Conservation (phyloP, 2,888 invertebrate species). For the Argynnis bischoffii region DNA sequence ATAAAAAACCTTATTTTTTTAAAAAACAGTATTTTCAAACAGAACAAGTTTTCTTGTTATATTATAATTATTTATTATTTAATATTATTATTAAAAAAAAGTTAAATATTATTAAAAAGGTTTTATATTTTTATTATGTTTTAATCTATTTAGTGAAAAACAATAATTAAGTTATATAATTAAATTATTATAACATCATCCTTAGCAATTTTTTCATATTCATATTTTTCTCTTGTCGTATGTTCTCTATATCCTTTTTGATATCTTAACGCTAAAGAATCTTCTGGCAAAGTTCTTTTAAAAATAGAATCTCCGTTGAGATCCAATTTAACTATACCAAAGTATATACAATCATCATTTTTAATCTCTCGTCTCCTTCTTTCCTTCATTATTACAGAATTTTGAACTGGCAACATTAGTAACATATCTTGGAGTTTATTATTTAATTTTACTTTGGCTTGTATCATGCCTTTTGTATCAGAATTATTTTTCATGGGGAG, state of each 20-base stretch:
- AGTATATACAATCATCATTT: conserved; percentile 55
- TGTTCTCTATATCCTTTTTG: conserved; percentile 68
- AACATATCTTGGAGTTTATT: conserved; percentile 58
- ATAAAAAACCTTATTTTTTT: too few species aligned
- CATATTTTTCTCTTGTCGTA: conserved; percentile 43
- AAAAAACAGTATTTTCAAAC: too few species aligned
- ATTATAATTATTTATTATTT: too few species aligned
- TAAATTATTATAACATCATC: conserved; percentile 57
- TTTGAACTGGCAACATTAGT: conserved; percentile 64
- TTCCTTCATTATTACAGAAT: conserved; percentile 65
- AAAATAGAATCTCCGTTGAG: conserved; percentile 60
- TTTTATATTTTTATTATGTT: not conserved
- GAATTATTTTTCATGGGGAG: conserved; percentile 60
- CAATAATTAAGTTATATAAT: not conserved
- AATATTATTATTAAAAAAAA: too few species aligned
- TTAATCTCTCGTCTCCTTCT: conserved; percentile 50
- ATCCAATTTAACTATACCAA: conserved; percentile 67
- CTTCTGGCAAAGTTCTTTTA: conserved; percentile 53
- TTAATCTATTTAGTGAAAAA: not conserved
- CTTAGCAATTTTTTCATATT: conserved; percentile 53
- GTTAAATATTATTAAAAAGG: too few species aligned
- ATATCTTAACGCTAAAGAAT: conserved; percentile 71
- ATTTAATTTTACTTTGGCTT: conserved; percentile 67
- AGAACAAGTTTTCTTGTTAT: too few species aligned
- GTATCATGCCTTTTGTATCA: conserved; percentile 66